Base-by-base conservation (phyloP, 2,888 invertebrate species). In the Spilarctia lutea region DNA sequence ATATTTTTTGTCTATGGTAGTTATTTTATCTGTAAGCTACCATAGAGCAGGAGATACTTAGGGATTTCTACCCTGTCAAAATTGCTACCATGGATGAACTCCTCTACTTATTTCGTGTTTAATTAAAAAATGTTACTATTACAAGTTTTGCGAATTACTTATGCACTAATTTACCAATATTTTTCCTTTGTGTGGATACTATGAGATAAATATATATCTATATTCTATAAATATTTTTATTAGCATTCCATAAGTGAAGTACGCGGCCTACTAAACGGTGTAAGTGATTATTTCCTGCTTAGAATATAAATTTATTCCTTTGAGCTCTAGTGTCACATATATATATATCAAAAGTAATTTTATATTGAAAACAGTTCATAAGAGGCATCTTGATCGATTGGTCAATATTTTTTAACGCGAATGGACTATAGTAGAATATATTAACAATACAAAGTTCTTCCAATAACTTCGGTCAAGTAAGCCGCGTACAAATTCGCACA, bases 191-290 rank as follows among this genome's bases (percentile, higher is more conserved):
- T 77, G 35, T 78, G 18, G 48, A 27, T 69, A 68, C 35, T 68
- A 52, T 68, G 42, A 68, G 27, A 42, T 20, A 45, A 52, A 68
- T 65, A 63, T 30, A 30, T 63, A 71, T 67, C 30, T 75, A 75
- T 83, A 73, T 76, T 82, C 73, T 70, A 82, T 60, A 33, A 72
- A 72, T 75, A 77, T 69, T 60, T 67, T 65, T 79, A 77, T 76
- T 79, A 83, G 85, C 84, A 84, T 84, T 83, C 84, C 85, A 82
- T 74, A 78, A 16, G 65, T 76, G 11, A 52, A 60, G 48, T 35
- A 68, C 65, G 74, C n/a, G 30, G 35, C 72, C 71, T 77, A 67
- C 84, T 79, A 77, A 71, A 73, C 65, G 20, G 16, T 52, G 6
- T 24, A 33, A 20, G 7, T 30, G 10, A 20, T n/a, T 68, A 18